Evolutionary conservation across 2,888 invertebrate species (phyloP).

Genomic region (Plagodis dolabraria): DNA sequence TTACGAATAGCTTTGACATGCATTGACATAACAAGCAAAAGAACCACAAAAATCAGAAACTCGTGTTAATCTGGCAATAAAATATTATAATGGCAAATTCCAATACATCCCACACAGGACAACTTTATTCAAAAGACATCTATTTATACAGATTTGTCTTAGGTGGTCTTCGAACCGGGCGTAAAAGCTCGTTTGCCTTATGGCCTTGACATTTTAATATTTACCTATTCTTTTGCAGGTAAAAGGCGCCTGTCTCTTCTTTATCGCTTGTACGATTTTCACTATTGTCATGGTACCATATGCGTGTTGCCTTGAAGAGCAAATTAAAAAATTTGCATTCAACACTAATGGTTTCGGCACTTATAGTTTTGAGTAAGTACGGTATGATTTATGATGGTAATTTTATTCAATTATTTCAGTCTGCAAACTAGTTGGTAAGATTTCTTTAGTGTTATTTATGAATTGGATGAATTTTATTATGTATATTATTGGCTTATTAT

Average conservation of each 20-base stretch:
- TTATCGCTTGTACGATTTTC: conserved; percentile 46
- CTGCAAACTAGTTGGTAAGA: background rate
- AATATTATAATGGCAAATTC: conserved; percentile 10
- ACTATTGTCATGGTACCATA: conserved; percentile 46
- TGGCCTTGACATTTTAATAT: conserved; percentile 65
- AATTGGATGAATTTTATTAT: background rate
- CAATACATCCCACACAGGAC: conserved; percentile 4
- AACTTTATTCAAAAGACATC: background rate
- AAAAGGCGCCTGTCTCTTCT: conserved; percentile 51
- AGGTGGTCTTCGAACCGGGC: conserved; percentile 6
- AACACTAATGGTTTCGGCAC: conserved; percentile 73
- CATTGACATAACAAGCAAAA: too few species aligned
- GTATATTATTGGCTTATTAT: background rate
- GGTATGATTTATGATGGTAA: conserved; percentile 25
- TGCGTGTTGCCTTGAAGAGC: conserved; percentile 51
- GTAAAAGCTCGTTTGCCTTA: conserved; percentile 38
- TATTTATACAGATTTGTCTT: conserved; percentile 14
- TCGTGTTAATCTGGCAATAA: background rate
- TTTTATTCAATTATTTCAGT: conserved; percentile 13
- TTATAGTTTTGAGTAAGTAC: conserved; percentile 79
- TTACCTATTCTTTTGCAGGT: conserved; percentile 59
- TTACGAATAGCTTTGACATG: too few species aligned
- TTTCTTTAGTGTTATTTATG: background rate
- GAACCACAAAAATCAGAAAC: too few species aligned
- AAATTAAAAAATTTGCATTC: conserved; percentile 63